These are phyloP conservation scores for Spilogale gracilis DNA, from an alignment of 2,113 vertebrate species.

Conservation along the genomic window DNA sequence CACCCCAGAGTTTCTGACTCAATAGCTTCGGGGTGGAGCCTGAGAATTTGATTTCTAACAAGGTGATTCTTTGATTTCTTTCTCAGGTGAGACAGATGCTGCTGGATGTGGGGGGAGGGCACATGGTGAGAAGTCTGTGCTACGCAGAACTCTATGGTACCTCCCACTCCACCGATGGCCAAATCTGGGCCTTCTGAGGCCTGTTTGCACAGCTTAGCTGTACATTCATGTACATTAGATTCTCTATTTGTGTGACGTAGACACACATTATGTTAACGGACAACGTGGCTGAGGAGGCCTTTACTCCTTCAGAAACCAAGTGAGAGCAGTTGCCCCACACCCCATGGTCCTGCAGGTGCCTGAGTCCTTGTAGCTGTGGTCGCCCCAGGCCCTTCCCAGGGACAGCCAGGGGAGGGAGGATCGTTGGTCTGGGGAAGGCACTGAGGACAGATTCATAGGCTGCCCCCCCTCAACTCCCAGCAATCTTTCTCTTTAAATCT, in stretches of 20 bases:
- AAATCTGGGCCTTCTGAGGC: background rate
- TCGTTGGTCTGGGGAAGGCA: background rate
- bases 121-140: background rate
- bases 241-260: background rate
- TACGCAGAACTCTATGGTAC: background rate
- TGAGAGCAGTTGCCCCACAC: background rate
- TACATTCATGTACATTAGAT: background rate
- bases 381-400: background rate
- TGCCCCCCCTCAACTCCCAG: background rate
- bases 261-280: background rate
- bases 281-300: background rate
- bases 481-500: background rate
- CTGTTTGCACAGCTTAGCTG: background rate
- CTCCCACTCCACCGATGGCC: background rate
- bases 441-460: background rate
- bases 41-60: background rate
- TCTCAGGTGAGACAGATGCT: background rate
- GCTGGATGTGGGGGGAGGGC: no score
- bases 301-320: background rate
- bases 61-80: background rate
- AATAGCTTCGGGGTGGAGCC: fast-evolving
- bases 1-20: background rate
- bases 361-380: background rate
- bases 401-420: background rate
- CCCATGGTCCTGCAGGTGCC: background rate